Percentiles rank a stretch among this genome's conserved stretches.
phyloP scores from a whole-genome alignment of 2,113 vertebrate genomes.

The Pelmatolapia mariae region DNA sequence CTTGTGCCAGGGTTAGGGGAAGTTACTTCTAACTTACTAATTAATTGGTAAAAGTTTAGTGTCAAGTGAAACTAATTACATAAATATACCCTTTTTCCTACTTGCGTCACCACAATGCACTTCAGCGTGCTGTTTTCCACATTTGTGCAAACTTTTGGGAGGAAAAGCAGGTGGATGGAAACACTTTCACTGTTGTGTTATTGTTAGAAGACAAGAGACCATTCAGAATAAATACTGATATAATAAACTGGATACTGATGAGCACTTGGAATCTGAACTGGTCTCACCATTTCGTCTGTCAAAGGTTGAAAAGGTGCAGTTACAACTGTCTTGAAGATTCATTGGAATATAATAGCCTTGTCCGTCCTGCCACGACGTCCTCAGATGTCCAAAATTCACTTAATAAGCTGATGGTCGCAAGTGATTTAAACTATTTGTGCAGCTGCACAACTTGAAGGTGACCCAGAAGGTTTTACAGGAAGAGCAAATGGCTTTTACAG shows the following conservation, averaged over 20 bases:
- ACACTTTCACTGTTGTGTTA: not conserved
- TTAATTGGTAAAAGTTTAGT: not conserved
- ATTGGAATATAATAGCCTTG: not conserved
- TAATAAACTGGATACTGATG: not conserved
- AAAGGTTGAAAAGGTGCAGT: not conserved
- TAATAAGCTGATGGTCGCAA: constrained; percentile 24
- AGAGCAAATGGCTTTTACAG: constrained; percentile 17
- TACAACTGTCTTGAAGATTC: not conserved
- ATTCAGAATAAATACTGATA: not conserved
- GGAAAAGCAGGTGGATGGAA: not conserved
- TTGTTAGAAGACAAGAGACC: not conserved
- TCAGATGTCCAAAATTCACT: constrained; percentile 3
- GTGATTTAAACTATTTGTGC: constrained; percentile 39
- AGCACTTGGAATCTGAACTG: not conserved
- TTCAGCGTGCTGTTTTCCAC: not conserved
- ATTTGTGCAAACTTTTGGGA: not conserved
- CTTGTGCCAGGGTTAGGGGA: not conserved
- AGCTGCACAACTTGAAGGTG: constrained; percentile 33
- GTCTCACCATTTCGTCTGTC: not conserved
- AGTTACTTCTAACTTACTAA: not conserved
- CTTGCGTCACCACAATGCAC: not conserved
- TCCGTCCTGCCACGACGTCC: not conserved
- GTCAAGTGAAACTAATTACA: not conserved
- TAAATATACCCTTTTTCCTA: not conserved
- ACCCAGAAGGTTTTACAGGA: constrained; percentile 4